Evolutionary conservation across 53 echinoderm and acorn worm genomes (phyloP).

Genomic region (Luidia sarsii): DNA sequence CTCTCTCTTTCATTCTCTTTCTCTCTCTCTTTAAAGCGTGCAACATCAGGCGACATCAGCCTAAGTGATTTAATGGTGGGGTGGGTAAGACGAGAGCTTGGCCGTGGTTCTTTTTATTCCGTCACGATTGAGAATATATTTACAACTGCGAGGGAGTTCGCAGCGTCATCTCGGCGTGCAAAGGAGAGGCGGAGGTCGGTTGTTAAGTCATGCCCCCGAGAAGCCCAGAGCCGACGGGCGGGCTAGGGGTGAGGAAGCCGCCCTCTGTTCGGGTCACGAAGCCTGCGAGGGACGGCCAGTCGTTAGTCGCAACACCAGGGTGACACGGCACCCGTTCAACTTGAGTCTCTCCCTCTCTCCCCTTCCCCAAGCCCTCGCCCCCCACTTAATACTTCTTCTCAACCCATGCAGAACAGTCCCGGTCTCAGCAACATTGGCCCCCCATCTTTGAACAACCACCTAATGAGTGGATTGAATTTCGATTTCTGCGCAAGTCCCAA

Average conservation of each 20-base stretch:
- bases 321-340: not conserved
- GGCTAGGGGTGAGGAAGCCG: constrained; percentile 9
- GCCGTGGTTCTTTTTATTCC: constrained; percentile 30
- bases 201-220: constrained; percentile 45
- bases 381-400: constrained; percentile 23
- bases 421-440: constrained; percentile 22
- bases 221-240: not conserved
- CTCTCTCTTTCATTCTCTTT: not conserved
- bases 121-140: constrained; percentile 40
- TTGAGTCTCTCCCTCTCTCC: not conserved
- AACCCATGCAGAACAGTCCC: constrained; percentile 38
- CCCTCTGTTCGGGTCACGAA: constrained; percentile 58
- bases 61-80: constrained; percentile 32
- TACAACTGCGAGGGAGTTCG: constrained; percentile 24
- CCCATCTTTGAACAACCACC: constrained; percentile 5
- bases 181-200: constrained; percentile 2
- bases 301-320: constrained; percentile 7
- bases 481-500: constrained; percentile 15
- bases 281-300: not conserved
- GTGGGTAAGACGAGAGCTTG: constrained; percentile 21
- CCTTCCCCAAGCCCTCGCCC: not conserved
- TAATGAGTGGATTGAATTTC: constrained; percentile 24
- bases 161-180: not conserved
- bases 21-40: not conserved
- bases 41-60: constrained; percentile 2